Evolutionary conservation across 1,140 invertebrate species (phyloP).

Genomic region (Nasonia longicornis): DNA sequence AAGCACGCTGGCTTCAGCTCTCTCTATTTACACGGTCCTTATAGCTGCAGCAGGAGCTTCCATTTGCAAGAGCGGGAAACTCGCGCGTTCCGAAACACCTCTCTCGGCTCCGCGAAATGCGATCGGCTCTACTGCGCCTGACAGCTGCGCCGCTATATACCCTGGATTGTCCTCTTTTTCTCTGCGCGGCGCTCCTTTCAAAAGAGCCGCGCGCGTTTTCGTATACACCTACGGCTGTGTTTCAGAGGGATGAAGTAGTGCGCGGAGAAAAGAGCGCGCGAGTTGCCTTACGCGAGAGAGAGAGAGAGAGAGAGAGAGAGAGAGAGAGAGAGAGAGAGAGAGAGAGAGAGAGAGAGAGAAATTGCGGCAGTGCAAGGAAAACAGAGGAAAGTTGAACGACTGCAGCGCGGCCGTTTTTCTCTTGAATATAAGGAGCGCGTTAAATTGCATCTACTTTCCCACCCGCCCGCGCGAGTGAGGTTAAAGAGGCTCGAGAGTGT

Average conservation of each 20-base stretch:
- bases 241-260: neutral
- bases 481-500: neutral
- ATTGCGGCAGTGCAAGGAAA: neutral
- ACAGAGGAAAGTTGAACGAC: conserved; percentile 1
- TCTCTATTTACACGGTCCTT: conserved; percentile 20
- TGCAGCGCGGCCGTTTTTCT: neutral
- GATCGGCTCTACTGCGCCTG: conserved; percentile 18
- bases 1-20: neutral
- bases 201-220: neutral
- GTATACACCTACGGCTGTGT: neutral
- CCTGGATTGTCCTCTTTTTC: neutral
- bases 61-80: conserved; percentile 8
- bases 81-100: conserved; percentile 3
- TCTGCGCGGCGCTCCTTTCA: neutral
- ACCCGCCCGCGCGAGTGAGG: too few species aligned
- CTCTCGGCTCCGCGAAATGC: neutral
- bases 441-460: conserved; percentile 34
- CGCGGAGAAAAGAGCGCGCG: neutral
- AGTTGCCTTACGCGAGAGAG: neutral
- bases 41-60: neutral
- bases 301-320: too few species aligned
- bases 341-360: neutral
- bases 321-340: too few species aligned
- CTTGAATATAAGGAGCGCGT: neutral
- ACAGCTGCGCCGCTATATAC: neutral